Evolutionary conservation across 2,888 invertebrate genomes (phyloP), one percentile per base, ranked within the genome.

Genomic region (Lathronympha strigana): DNA sequence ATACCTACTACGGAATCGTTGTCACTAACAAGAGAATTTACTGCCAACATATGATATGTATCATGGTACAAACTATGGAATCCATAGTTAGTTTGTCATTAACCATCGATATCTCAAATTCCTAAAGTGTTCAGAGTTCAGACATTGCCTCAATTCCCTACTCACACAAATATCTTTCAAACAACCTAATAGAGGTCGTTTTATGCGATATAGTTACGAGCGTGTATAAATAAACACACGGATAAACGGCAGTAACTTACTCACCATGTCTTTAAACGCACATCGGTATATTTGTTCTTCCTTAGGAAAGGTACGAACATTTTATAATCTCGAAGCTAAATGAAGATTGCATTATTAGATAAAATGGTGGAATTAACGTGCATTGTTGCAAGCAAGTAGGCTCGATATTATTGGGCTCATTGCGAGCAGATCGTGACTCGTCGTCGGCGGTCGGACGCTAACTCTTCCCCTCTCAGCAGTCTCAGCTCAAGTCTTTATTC

Each of bases 371-470:
- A 64, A 58, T 58, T 58, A 58, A 58, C 45, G 51, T 57, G 25
- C 55, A 63, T 58, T 64, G 64, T 64, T 51, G 45, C 58, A 53
- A 64, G 51, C 51, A 53, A 64, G 45, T 58, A 60, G 45, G 64
- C 45, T 51, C 43, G 63, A 33, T 53, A 36, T 64, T 64, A 64
- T 64, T 64, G 33, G 36, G 31, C 53, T 31, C 38, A 40, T 60
- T 54, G 38, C 28, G 36, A 61, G 53, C 19, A 47, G 58, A 54
- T 66, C 66, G 66, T 66, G 66, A 66, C 66, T 66, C 61, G 66
- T 49, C 61, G 53, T 49, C 47, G 61, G 61, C 61, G 64, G 64
- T 33, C 60, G 53, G 28, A 17, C 31, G 23, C 50, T 0, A 23
- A 15, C n/a, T 49, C 50, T 49, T 63, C 50, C 15, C 50, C n/a